A percentile compares a stretch with the other conserved stretches of the same genome.
Evolutionary conservation across 2,797 vertebrate genomes (phyloP).

Genomic region (Anguilla megastoma): DNA sequence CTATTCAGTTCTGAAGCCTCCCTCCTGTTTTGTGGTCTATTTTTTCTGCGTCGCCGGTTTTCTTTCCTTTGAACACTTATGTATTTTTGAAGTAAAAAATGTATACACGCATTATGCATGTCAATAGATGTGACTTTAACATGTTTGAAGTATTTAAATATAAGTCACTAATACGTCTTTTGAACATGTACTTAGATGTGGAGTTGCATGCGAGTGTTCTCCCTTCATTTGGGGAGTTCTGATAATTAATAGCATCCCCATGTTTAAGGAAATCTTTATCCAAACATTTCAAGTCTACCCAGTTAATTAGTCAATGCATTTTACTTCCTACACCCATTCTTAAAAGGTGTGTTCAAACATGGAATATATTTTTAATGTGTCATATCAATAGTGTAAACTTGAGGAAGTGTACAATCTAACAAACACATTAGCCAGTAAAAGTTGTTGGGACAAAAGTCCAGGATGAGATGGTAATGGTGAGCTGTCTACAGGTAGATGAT

Average conservation of each 20-base stretch:
- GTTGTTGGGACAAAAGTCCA: too few relatives aligned
- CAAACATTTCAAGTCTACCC: too few relatives aligned
- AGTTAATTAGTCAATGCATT: too few relatives aligned
- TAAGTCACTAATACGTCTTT: background rate
- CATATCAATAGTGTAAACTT: too few relatives aligned
- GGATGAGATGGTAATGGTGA: too few relatives aligned
- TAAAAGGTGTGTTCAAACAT: too few relatives aligned
- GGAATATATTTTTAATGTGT: too few relatives aligned
- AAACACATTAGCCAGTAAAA: too few relatives aligned
- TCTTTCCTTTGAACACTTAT: slow-evolving; percentile 9
- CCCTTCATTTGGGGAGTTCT: background rate
- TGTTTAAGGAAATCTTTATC: too few relatives aligned
- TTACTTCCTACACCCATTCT: too few relatives aligned
- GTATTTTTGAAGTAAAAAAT: background rate
- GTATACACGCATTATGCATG: background rate
- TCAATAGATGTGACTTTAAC: background rate
- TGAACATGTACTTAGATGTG: background rate
- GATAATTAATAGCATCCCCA: background rate
- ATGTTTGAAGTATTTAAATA: slow-evolving; percentile 4
- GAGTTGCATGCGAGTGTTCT: background rate
- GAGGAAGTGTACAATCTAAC: too few relatives aligned
- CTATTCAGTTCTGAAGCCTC: background rate
- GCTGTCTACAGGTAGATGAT: too few relatives aligned
- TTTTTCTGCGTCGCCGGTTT: slow-evolving; percentile 5
- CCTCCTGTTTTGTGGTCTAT: slow-evolving; percentile 17